phyloP scores from a whole-genome alignment of 1,140 invertebrate species.

The Pentalonia nigronervosa region DNA sequence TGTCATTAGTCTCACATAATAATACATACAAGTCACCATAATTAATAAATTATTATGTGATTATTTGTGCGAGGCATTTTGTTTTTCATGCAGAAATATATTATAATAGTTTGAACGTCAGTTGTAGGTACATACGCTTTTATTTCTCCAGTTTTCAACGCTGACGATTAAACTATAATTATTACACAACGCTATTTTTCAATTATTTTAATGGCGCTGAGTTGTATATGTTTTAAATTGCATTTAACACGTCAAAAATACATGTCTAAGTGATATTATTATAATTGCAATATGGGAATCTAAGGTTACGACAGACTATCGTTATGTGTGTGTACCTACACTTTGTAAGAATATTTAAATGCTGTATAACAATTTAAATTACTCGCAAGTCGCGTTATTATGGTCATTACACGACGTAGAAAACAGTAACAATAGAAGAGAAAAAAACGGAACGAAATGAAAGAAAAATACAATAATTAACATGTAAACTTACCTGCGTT shows the following conservation, averaged over 20 bases:
- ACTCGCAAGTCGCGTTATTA: not conserved
- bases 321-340: not conserved
- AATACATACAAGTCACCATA: not conserved
- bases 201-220: not conserved
- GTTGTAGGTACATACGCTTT: not conserved
- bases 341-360: conserved; percentile 26
- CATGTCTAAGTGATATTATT: not conserved
- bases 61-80: not conserved
- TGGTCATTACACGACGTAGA: not conserved
- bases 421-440: conserved; percentile 5
- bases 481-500: not conserved
- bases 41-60: not conserved
- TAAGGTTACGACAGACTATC: not conserved
- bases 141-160: not conserved
- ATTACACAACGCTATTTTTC: conserved; percentile 3
- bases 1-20: not conserved
- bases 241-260: conserved; percentile 22
- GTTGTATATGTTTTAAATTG: too few relatives aligned
- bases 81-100: not conserved
- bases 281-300: conserved; percentile 17
- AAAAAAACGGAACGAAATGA: not conserved
- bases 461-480: conserved; percentile 28
- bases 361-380: not conserved
- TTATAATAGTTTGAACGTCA: not conserved
- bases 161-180: not conserved